Base-by-base conservation (phyloP, 2,113 vertebrate genomes). In the Gymnobelideus leadbeateri region DNA sequence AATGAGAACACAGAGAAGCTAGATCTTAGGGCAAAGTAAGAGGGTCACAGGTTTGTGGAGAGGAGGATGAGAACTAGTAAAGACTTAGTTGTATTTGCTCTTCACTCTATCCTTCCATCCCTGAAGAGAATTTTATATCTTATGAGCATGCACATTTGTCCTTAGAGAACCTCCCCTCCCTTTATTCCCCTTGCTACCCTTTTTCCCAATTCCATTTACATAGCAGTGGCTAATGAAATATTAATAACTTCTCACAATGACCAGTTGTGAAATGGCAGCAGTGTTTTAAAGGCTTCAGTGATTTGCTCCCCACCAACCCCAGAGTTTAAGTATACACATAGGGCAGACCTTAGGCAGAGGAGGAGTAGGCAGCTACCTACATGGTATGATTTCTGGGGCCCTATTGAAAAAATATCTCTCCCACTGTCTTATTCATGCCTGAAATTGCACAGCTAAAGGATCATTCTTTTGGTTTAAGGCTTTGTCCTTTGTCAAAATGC, bases 291-390 rank as follows among this genome's bases (percentile, higher is more conserved):
- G 68, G 19, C 68, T 84, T 84, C 37, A 84, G 68, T 43, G n/a
- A 84, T 84, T 54, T 0, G 3, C 10, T 25, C 28, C 14, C 31
- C 90, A 51, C 51, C 95, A 89, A 92, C 52, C 57, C 46, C 9
- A 94, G 55, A 46, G 19, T 43, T 84, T 54, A 89, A 61, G 1
- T 51, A 91, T 89, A 54, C 55, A 51, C 61, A 28, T n/a, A 95
- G 26, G 31, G 43, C 93, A 28, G 51, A 6, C 57, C n/a, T 11
- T 91, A 53, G 19, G 50, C 2, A 2, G 8, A n/a, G n/a, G 90
- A 77, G 57, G 47, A 43, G 93, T 50, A 2, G 96, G 77, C 89
- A 95, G 91, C 91, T 93, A 94, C 93, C 14, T 89, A 84, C 50
- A 91, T 37, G 25, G 91, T 91, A 92, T 93, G 89, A 92, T 53